Percentiles rank a stretch among this genome's conserved stretches.
Evolutionary conservation across 2,797 vertebrate genomes (phyloP).

Genomic region (Psittacula echo): DNA sequence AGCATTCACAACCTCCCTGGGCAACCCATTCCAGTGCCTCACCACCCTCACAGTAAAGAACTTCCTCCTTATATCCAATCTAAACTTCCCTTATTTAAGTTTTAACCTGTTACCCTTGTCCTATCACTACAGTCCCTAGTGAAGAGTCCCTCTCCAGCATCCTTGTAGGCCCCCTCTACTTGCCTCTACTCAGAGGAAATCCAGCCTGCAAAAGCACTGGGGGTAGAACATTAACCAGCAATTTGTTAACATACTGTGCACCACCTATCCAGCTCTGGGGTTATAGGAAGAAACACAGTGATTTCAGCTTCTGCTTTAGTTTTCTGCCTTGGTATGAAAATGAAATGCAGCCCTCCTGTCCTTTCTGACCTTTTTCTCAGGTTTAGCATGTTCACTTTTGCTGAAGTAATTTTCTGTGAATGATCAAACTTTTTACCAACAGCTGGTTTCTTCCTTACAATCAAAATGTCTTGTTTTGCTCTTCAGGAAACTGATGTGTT

Average conservation of each 20-base stretch:
- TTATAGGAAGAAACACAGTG: not conserved
- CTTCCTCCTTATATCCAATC: too few species aligned
- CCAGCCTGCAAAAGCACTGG: not conserved
- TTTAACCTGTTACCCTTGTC: too few species aligned
- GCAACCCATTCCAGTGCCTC: too few species aligned
- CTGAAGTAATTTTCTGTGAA: not conserved
- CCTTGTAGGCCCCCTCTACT: too few species aligned
- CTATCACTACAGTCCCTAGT: too few species aligned
- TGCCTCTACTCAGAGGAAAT: not conserved
- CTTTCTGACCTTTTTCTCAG: slow-evolving; percentile 4
- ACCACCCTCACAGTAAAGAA: too few species aligned
- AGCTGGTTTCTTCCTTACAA: not conserved
- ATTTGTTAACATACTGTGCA: not conserved
- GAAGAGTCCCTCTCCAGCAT: too few species aligned
- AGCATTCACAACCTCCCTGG: too few species aligned
- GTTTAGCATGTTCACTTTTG: not conserved
- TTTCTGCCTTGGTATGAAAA: not conserved
- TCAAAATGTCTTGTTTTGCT: slow-evolving; percentile 1
- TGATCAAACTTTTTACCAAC: not conserved
- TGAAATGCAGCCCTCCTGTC: not conserved
- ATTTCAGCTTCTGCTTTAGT: not conserved
- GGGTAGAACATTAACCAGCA: not conserved
- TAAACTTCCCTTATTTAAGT: too few species aligned
- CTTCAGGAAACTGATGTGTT: not conserved
- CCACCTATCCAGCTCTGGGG: not conserved